A percentile compares a stretch with the other conserved stretches of the same genome.
These are phyloP conservation scores for Tricholaema leucomelas DNA, from an alignment of 2,113 vertebrate species.

Conservation along the genomic window DNA sequence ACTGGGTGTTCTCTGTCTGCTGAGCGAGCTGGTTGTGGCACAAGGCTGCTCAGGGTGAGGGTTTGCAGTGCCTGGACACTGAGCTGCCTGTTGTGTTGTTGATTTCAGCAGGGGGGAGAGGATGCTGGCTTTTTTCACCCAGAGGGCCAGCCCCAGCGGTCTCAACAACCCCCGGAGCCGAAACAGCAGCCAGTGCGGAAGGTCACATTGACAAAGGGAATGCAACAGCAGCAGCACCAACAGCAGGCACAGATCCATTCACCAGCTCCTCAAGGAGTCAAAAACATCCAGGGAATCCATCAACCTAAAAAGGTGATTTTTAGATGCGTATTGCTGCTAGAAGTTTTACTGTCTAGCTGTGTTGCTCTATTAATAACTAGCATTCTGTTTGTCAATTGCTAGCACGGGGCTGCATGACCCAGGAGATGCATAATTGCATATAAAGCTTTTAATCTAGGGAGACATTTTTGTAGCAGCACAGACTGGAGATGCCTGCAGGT, in stretches of 20 bases:
- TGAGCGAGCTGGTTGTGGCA: background rate
- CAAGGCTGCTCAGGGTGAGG: background rate
- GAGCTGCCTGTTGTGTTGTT: conserved; percentile 67
- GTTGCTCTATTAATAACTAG: conserved; percentile 11
- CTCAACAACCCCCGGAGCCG: conserved; percentile 73
- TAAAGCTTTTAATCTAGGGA: conserved; percentile 17
- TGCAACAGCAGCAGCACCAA: conserved; percentile 69
- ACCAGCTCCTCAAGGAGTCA: conserved; percentile 77
- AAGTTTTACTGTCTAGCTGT: conserved; percentile 17
- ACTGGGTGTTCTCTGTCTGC: background rate
- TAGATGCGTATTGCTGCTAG: conserved; percentile 21
- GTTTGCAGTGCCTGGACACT: conserved; percentile 20
- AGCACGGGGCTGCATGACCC: conserved; percentile 18
- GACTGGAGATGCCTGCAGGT: background rate
- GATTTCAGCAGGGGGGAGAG: conserved; percentile 83
- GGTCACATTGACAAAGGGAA: conserved; percentile 85
- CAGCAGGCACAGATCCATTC: conserved; percentile 70
- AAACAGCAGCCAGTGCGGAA: conserved; percentile 85
- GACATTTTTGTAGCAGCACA: conserved; percentile 10
- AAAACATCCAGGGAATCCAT: conserved; percentile 80
- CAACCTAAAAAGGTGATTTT: conserved; percentile 79
- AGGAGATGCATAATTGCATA: conserved; percentile 41
- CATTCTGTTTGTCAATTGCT: conserved; percentile 41
- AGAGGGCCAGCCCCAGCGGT: conserved; percentile 77
- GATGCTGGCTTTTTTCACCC: conserved; percentile 72